Percentiles rank a stretch among this genome's conserved stretches.
Conservation (phyloP, 2,797 vertebrate genomes). For the Sarcoramphus papa region DNA sequence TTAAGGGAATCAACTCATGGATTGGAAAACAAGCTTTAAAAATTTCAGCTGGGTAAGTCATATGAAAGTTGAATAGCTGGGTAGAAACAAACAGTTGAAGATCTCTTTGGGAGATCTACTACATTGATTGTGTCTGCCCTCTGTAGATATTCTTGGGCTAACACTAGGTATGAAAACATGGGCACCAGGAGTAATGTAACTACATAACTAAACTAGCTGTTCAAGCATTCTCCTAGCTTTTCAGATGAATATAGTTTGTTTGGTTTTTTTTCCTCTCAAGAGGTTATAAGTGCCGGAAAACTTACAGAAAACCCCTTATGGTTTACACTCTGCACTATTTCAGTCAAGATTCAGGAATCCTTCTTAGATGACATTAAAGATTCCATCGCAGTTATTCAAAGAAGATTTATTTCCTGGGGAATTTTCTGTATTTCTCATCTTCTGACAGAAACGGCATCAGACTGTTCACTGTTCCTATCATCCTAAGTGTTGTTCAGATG, state of each 20-base stretch:
- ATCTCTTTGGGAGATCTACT: background rate
- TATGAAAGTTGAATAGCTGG: background rate
- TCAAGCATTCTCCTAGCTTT: background rate
- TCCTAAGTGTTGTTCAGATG: background rate
- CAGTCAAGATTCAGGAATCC: background rate
- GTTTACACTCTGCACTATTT: background rate
- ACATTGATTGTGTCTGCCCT: background rate
- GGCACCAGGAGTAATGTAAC: background rate
- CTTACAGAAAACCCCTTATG: background rate
- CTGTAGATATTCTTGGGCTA: background rate
- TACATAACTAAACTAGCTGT: background rate
- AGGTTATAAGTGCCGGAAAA: background rate
- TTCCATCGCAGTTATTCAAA: background rate
- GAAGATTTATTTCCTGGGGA: background rate
- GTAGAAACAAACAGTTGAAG: background rate
- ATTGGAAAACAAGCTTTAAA: background rate
- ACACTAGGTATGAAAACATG: background rate
- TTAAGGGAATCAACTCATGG: background rate
- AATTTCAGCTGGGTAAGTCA: background rate
- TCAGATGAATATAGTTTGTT: background rate
- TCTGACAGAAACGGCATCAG: background rate
- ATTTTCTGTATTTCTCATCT: background rate
- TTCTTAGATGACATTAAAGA: background rate
- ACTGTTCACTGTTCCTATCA: background rate
- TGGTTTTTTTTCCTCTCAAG: fast-evolving